Evolutionary conservation across 2,888 invertebrate genomes (phyloP), one percentile per base, ranked within the genome.

Genomic region (Drosophila falleni): DNA sequence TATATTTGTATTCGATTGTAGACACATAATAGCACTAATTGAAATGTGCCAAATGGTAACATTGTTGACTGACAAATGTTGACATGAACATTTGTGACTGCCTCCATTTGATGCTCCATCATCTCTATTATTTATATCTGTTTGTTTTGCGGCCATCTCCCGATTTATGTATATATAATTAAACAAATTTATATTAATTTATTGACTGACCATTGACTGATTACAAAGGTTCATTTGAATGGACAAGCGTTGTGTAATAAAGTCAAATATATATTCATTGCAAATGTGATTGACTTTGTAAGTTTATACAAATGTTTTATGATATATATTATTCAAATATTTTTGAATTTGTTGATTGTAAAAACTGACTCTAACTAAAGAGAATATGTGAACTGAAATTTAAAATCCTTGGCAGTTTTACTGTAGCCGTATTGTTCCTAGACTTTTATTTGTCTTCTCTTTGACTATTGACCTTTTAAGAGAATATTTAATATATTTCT

Each of bases 51-150:
- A 73, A 64, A 64, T 68, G 49, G 29, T 53, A 41, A 60, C 58
- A 61, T 46, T 72, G 66, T 59, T 59, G 46, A 59, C 78, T 35
- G 64, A 55, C 58, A 61, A 55, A 53, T 55, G 61, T 64, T 78
- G 61, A 58, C 58, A 39, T 46, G 47, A 35, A 46, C 56, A 39
- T 1, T 37, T 37, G 33, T 37, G 44, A 31, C 37, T 51, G 29
- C 44, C 44, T 31, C 3, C 23, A 39, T n/a, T 11, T 15, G 53
- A 59, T 59, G 58, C 59, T 68, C 55, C 50, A 55, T 19, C 46
- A 51, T 75, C 59, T 23, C 23, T 0, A 61, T 72, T 72, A 77
- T 62, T 62, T n/a, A 59, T 67, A 72, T 78, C 58, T 66, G 62
- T 72, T 77, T 66, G 39, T 26, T 41, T 49, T 61, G 60, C 15